phyloP scores from a whole-genome alignment of 1,140 invertebrate genomes.

The Trichoplusia ni region DNA sequence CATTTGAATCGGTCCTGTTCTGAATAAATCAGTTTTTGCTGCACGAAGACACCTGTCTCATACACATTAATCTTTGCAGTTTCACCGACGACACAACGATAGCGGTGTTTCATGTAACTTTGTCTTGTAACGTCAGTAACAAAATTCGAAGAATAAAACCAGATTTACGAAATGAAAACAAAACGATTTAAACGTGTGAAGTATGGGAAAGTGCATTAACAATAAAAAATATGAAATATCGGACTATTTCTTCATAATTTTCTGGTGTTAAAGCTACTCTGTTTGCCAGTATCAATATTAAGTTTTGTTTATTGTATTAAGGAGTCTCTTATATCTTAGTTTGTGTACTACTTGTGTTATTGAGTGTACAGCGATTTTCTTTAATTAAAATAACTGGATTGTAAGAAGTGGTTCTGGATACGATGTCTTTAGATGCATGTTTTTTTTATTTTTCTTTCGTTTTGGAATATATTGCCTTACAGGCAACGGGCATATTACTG shows the following conservation, averaged over 20 bases:
- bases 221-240: too few relatives aligned
- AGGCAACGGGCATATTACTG: background rate
- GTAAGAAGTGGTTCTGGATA: background rate
- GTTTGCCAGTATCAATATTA: too few relatives aligned
- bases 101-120: background rate
- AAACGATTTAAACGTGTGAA: too few relatives aligned
- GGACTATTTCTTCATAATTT: too few relatives aligned
- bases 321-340: too few relatives aligned
- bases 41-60: conserved; percentile 9
- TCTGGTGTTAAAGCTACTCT: too few relatives aligned
- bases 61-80: conserved; percentile 13
- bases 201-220: too few relatives aligned
- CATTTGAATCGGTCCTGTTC: conserved; percentile 7
- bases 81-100: background rate
- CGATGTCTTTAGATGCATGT: too few relatives aligned
- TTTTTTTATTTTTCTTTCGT: background rate
- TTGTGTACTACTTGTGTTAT: background rate
- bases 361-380: background rate
- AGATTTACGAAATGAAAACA: too few relatives aligned
- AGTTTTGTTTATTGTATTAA: too few relatives aligned
- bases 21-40: conserved; percentile 13
- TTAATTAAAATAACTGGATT: conserved; percentile 5
- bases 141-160: too few relatives aligned
- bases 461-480: background rate
- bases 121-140: too few relatives aligned